phyloP scores from a whole-genome alignment of 2,888 invertebrate genomes.

The Lepidocyrtoides sp. region DNA sequence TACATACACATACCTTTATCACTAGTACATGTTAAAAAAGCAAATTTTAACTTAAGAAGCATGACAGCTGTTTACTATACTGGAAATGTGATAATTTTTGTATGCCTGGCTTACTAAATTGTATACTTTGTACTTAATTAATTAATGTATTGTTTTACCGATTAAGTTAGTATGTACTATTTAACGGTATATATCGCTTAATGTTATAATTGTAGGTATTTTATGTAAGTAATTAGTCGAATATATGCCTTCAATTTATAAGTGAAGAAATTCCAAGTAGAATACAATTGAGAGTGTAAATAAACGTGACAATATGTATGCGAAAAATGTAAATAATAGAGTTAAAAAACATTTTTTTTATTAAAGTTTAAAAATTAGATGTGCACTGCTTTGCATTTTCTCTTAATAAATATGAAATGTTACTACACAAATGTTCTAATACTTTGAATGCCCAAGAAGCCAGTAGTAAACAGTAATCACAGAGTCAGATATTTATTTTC shows the following conservation, averaged over 20 bases:
- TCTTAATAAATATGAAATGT: constrained; percentile 25
- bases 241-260: neutral
- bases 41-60: constrained; percentile 31
- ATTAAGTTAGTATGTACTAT: neutral
- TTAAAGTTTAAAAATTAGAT: neutral
- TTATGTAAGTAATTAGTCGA: neutral
- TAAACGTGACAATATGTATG: constrained; percentile 74
- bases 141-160: neutral
- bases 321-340: constrained; percentile 79
- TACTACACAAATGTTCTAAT: neutral
- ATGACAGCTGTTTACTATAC: constrained; percentile 55
- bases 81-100: constrained; percentile 76
- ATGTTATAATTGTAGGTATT: constrained; percentile 6
- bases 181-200: constrained; percentile 6
- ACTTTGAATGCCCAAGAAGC: constrained; percentile 10
- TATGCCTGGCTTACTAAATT: constrained; percentile 50
- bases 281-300: constrained; percentile 69
- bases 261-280: constrained; percentile 44
- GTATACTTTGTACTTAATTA: constrained; percentile 29
- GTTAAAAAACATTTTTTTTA: constrained; percentile 60
- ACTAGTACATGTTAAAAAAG: constrained; percentile 38
- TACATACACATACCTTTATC: constrained; percentile 35
- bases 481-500: constrained; percentile 76
- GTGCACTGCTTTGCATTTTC: neutral
- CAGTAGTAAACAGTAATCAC: constrained; percentile 33